Evolutionary conservation across 2,797 vertebrate genomes (phyloP).

Genomic region (Erpetoichthys calabaricus): DNA sequence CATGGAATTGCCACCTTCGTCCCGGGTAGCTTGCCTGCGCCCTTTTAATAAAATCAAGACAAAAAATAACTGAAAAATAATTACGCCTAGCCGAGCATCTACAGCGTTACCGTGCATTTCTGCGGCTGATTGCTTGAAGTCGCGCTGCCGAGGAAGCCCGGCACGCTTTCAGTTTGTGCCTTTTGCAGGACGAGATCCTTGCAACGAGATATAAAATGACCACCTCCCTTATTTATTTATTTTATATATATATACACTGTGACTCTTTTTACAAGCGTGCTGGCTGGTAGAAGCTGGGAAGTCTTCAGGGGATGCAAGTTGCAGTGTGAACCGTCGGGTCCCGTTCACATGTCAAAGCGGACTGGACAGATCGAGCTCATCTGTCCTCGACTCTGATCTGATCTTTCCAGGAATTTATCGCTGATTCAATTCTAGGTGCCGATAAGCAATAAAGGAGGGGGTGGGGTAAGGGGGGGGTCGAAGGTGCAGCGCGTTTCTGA

Average conservation of each 20-base stretch:
- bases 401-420: constrained; percentile 17
- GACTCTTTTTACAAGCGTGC: too few relatives aligned
- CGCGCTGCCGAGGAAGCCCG: constrained; percentile 23
- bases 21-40: constrained; percentile 38
- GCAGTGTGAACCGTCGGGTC: too few relatives aligned
- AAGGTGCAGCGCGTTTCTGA: constrained; percentile 4
- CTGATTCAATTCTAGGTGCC: constrained; percentile 13
- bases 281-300: too few relatives aligned
- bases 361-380: background rate
- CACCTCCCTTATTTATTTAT: too few relatives aligned
- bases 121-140: constrained; percentile 41
- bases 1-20: constrained; percentile 42
- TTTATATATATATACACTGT: too few relatives aligned
- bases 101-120: constrained; percentile 57
- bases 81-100: constrained; percentile 57
- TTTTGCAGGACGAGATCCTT: too few relatives aligned
- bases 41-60: constrained; percentile 87
- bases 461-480: constrained; percentile 13
- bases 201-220: too few relatives aligned
- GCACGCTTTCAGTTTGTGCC: too few relatives aligned
- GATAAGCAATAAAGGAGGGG: constrained; percentile 4
- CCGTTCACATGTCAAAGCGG: too few relatives aligned
- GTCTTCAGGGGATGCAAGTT: too few relatives aligned
- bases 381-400: constrained; percentile 20
- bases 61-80: constrained; percentile 94